Evolutionary conservation across 2,113 vertebrate species (phyloP), one percentile per base, ranked within the genome.

Genomic region (Columbina picui): DNA sequence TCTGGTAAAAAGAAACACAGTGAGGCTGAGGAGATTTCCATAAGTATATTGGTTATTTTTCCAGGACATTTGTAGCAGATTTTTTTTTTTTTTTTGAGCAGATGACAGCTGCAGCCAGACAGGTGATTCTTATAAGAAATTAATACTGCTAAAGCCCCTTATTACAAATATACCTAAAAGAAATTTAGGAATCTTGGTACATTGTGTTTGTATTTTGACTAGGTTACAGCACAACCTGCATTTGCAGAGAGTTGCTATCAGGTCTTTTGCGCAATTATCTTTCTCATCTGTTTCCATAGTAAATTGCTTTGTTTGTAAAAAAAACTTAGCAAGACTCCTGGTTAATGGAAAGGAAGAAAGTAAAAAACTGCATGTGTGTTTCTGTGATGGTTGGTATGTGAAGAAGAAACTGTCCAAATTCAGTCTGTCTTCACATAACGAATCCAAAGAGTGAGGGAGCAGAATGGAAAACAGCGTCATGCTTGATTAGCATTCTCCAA

Each of bases 401-500:
- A 69, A 90, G 49, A 49, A 71, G 36, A 56, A 91, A 93, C 20
- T 64, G 20, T 89, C n/a, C 84, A 12, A 43, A 14, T 68, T 12
- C n/a, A 43, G 14, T 85, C 57, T 82, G 27, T 65, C 22, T 94
- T 76, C 78, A 7, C 30, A 60, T 22, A 87, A 41, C 34, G 61
- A 87, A 73, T 85, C 57, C 70, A 27, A 50, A 45, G 49, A 82
- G 32, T 9, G 47, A 60, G 18, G 49, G 34, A 93, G 52, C 11
- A 64, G 32, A 91, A 61, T 38, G 14, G 57, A 85, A 93, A 96
- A 85, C 6, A 23, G 17, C 30, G 10, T 87, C 2, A 9, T 79
- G 39, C 89, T 94, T 95, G 73, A 87, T 84, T 91, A 89, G 4
- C 29, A 76, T 14, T 52, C 43, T 84, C 74, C 81, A 91, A 95